Conservation (phyloP, 2,888 invertebrate species). For the Baccha elongata region DNA sequence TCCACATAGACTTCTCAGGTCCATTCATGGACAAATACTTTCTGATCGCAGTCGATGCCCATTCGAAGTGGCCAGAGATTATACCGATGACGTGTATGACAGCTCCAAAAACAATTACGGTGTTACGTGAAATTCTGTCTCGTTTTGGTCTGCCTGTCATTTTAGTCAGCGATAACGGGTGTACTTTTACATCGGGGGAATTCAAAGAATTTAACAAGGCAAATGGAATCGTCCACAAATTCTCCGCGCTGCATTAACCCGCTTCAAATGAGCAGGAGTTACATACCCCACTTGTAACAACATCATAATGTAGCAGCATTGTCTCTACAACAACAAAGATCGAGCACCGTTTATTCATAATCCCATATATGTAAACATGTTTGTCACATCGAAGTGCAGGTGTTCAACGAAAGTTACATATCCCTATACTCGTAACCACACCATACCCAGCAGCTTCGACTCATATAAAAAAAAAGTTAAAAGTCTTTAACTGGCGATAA, state of each 20-base stretch:
- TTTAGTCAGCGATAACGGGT: constrained; percentile 1
- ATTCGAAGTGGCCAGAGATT: constrained; percentile 17
- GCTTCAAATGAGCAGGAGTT: no score
- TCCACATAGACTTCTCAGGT: not conserved
- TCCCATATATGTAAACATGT: no score
- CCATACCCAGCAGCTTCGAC: no score
- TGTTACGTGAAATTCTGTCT: not conserved
- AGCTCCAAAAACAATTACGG: not conserved
- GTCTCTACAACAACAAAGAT: no score
- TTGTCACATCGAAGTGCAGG: no score
- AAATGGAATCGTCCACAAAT: not conserved
- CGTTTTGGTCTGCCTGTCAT: not conserved
- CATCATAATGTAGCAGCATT: no score
- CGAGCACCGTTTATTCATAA: no score
- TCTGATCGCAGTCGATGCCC: not conserved
- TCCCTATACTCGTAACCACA: no score
- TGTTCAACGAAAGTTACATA: no score
- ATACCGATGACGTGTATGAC: not conserved
- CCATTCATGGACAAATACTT: constrained; percentile 12
- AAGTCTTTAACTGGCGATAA: no score
- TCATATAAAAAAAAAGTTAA: no score
- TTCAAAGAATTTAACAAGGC: not conserved
- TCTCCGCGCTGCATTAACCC: not conserved
- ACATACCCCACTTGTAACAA: no score
- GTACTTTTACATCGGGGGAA: not conserved